Conservation (phyloP, 2,888 invertebrate genomes). For the Ommatoiulus sabulosus region DNA sequence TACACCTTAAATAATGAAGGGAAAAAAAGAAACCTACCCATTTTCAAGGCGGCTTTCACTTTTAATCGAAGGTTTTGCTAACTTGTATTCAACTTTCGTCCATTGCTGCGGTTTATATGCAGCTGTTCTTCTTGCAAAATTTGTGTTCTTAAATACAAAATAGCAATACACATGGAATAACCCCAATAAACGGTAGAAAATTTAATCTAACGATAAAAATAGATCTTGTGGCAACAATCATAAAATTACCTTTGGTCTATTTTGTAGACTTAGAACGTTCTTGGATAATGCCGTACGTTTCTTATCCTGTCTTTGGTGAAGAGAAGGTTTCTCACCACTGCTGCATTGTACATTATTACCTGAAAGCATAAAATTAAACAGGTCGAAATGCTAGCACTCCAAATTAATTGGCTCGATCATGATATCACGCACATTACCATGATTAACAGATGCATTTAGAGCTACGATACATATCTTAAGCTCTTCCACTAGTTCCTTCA, state of each 20-base stretch:
- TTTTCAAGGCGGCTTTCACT: background rate
- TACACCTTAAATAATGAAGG: background rate
- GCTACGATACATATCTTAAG: background rate
- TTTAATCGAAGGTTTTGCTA: background rate
- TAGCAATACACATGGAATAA: background rate
- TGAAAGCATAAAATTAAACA: background rate
- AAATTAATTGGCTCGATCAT: background rate
- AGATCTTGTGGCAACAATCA: too few species aligned
- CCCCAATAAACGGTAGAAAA: too few species aligned
- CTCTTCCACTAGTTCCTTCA: background rate
- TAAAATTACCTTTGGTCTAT: background rate
- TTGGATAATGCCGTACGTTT: background rate
- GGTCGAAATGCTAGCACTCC: background rate
- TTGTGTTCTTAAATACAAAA: background rate
- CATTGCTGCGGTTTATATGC: background rate
- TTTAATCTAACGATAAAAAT: too few species aligned
- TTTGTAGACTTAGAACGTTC: background rate
- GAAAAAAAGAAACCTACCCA: background rate
- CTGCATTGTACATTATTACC: background rate
- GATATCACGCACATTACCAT: too few species aligned
- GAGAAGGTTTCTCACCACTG: background rate
- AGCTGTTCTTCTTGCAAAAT: background rate
- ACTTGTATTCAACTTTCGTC: background rate
- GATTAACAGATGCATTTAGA: slow-evolving; percentile 8
- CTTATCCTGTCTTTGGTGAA: background rate